These are phyloP conservation scores for Galbula dea DNA, from an alignment of 2,113 vertebrate genomes.

Conservation along the genomic window DNA sequence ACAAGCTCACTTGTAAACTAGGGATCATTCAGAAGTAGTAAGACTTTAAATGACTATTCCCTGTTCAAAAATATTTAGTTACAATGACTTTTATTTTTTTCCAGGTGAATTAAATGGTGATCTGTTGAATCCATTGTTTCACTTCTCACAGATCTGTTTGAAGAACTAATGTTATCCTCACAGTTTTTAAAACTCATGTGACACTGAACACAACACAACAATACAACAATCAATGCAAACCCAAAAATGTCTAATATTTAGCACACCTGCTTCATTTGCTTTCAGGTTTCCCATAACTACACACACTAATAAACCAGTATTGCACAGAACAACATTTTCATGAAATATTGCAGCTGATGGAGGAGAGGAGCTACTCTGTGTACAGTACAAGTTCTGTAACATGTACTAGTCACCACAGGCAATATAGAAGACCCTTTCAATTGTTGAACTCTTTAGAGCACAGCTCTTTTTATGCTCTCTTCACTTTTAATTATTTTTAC, in stretches of 20 bases:
- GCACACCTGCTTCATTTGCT: neutral
- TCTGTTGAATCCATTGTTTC: neutral
- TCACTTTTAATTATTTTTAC: constrained; percentile 51
- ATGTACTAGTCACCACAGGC: neutral
- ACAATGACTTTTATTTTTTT: neutral
- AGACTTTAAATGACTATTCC: neutral
- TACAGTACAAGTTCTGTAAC: neutral
- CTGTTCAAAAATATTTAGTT: neutral
- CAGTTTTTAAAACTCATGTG: constrained; percentile 2
- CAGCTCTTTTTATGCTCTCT: neutral
- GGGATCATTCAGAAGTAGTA: neutral
- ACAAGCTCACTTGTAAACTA: neutral
- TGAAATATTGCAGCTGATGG: neutral
- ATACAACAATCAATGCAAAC: neutral
- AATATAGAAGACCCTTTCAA: neutral
- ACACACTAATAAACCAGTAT: neutral
- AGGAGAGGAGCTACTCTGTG: neutral
- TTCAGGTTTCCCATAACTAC: neutral
- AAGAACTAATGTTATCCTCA: neutral
- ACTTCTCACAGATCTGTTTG: neutral
- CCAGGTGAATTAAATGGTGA: neutral
- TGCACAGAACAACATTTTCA: neutral
- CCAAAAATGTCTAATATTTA: neutral
- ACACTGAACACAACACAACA: too few species aligned
- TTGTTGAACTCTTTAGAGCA: neutral